Conservation (phyloP, 2,797 vertebrate species). For the Propithecus deckenii region DNA sequence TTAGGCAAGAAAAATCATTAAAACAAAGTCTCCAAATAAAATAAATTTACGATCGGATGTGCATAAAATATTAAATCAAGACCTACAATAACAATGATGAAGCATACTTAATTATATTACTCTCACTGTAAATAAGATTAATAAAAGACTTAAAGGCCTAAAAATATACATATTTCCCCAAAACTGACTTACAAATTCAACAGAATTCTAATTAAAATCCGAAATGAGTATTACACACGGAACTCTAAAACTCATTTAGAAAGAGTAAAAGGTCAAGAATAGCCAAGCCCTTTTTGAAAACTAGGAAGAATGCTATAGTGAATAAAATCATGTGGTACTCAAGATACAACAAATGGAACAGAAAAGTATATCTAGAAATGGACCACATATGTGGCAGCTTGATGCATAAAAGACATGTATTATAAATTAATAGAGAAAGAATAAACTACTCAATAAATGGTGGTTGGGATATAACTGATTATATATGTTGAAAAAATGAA, state of each 20-base stretch:
- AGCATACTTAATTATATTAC: background rate
- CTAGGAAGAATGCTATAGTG: background rate
- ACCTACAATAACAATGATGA: conserved; percentile 13
- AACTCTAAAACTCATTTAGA: background rate
- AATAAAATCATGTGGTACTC: background rate
- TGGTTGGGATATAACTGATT: background rate
- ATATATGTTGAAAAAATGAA: background rate
- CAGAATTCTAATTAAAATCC: conserved; percentile 40
- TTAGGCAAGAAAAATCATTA: background rate
- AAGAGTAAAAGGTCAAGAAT: background rate
- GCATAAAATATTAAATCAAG: background rate
- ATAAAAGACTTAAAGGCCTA: background rate
- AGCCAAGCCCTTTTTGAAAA: background rate
- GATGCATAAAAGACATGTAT: background rate
- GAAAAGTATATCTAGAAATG: background rate
- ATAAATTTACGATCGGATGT: background rate
- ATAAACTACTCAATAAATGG: background rate
- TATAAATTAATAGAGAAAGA: background rate
- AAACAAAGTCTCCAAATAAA: conserved; percentile 8
- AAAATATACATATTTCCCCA: background rate
- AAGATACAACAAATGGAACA: background rate
- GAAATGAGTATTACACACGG: background rate
- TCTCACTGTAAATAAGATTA: background rate
- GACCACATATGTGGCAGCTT: background rate
- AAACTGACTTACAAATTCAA: background rate